phyloP scores from a whole-genome alignment of 2,797 vertebrate species.

The Oophaga sylvatica region DNA sequence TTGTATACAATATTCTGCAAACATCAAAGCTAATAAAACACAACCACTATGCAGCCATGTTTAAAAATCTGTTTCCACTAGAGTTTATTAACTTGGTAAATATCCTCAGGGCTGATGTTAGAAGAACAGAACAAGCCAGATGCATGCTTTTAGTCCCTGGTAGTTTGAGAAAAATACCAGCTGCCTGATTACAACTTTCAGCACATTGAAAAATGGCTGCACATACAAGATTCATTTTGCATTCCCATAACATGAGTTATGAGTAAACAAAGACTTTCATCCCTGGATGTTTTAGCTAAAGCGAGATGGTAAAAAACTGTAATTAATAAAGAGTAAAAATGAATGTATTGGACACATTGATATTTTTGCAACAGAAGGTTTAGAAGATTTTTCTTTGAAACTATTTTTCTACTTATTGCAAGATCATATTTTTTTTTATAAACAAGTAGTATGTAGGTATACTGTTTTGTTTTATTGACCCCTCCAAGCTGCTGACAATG shows the following conservation, averaged over 20 bases:
- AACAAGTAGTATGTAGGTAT: too few relatives aligned
- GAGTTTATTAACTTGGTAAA: conserved; percentile 47
- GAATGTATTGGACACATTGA: not conserved
- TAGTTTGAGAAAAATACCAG: conserved; percentile 38
- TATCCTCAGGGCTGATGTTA: conserved; percentile 42
- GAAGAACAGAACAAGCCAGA: conserved; percentile 30
- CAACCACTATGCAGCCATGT: not conserved
- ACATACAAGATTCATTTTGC: not conserved
- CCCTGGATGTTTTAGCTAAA: not conserved
- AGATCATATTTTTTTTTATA: too few relatives aligned
- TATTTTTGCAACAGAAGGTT: not conserved
- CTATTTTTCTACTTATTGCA: too few relatives aligned
- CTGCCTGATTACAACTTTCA: conserved; percentile 26
- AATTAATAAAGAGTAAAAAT: not conserved
- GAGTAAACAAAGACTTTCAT: not conserved
- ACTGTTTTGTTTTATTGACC: too few relatives aligned
- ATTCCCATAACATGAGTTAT: not conserved
- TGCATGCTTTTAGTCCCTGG: conserved; percentile 26
- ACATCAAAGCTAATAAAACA: conserved; percentile 1
- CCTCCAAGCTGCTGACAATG: too few relatives aligned
- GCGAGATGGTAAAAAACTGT: not conserved
- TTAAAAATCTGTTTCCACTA: conserved; percentile 40
- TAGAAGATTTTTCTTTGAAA: not conserved
- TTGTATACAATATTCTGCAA: not conserved
- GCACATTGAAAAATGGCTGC: not conserved